Evolutionary conservation across 2,113 vertebrate genomes (phyloP).

Genomic region (Zosterops japonicus): DNA sequence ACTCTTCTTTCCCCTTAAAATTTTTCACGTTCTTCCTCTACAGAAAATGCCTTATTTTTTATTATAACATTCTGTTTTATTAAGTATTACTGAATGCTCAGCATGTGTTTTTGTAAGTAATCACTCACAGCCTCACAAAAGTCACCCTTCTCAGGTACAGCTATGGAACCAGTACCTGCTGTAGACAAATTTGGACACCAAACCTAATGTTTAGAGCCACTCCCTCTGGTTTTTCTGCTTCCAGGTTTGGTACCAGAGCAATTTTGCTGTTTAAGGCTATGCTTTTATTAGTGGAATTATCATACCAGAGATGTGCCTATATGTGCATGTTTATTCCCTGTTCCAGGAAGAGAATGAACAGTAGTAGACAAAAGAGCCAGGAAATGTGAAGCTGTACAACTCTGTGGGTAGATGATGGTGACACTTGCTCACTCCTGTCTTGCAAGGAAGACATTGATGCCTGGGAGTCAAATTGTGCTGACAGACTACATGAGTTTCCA

Average conservation of each 20-base stretch:
- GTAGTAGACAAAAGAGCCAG: neutral
- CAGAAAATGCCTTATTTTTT: neutral
- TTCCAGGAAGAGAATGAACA: neutral
- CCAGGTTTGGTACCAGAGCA: neutral
- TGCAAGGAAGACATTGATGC: neutral
- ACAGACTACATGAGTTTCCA: neutral
- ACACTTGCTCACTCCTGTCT: neutral
- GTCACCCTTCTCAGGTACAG: neutral
- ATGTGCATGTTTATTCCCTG: neutral
- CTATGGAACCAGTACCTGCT: neutral
- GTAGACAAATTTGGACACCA: neutral
- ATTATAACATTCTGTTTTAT: neutral
- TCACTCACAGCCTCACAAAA: neutral
- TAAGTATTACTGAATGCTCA: neutral
- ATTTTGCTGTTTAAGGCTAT: neutral
- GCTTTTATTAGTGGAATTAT: neutral
- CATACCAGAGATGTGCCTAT: neutral
- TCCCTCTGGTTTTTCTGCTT: neutral
- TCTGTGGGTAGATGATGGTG: neutral
- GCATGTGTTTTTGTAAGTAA: neutral
- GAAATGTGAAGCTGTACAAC: neutral
- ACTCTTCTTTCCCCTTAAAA: neutral
- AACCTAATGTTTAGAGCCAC: neutral
- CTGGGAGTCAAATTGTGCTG: neutral
- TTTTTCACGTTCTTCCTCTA: neutral